phyloP scores from a whole-genome alignment of 2,113 vertebrate genomes.

The Naja naja region DNA sequence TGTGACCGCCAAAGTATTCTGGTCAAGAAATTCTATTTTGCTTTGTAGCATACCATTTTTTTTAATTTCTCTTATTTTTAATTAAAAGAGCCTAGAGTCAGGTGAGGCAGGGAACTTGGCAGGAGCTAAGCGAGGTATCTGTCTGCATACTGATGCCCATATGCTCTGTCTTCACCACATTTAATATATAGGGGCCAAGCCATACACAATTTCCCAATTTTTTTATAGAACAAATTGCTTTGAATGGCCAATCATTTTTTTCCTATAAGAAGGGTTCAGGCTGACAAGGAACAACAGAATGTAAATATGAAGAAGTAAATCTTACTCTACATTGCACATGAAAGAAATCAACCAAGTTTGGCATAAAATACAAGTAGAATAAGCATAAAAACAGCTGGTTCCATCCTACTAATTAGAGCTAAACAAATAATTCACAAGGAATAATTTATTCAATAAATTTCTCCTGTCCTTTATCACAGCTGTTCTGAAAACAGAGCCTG shows the following conservation, averaged over 20 bases:
- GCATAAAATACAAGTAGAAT: not conserved
- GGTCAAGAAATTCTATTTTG: not conserved
- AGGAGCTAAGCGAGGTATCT: not conserved
- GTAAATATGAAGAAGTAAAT: not conserved
- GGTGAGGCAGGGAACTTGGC: not conserved
- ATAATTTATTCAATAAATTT: constrained; percentile 1
- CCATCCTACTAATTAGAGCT: constrained; percentile 11
- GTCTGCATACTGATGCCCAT: not conserved
- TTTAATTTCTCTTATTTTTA: not conserved
- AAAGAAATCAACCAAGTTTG: not conserved
- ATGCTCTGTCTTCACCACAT: not conserved
- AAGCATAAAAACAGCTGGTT: constrained; percentile 23
- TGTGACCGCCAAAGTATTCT: not conserved
- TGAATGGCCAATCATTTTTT: not conserved
- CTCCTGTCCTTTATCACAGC: not conserved
- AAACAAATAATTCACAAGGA: constrained; percentile 30
- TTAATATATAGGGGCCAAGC: not conserved
- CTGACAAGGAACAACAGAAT: constrained; percentile 11
- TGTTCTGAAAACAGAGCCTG: constrained; percentile 8
- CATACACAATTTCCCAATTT: not conserved
- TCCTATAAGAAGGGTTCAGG: not conserved
- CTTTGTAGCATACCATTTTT: not conserved
- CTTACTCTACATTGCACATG: not conserved
- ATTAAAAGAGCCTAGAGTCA: not conserved
- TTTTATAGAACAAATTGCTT: too few species aligned